phyloP scores from a whole-genome alignment of 2,888 invertebrate species.

The Theretra japonica region DNA sequence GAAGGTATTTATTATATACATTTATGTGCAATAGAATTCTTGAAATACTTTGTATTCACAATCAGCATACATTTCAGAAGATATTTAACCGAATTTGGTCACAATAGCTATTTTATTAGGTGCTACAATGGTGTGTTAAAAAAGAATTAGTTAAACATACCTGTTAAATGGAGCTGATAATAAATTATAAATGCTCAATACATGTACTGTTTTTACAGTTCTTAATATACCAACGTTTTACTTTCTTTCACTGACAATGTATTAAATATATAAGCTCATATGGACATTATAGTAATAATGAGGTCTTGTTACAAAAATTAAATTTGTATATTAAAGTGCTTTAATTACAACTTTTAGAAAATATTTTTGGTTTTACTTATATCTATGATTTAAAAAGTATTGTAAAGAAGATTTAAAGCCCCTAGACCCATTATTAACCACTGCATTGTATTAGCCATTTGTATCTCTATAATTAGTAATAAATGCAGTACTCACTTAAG shows the following conservation, averaged over 20 bases:
- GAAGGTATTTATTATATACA: slow-evolving; percentile 3
- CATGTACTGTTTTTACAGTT: background rate
- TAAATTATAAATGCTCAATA: background rate
- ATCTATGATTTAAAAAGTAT: no score
- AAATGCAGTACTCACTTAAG: no score
- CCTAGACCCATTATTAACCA: no score
- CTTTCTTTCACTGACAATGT: background rate
- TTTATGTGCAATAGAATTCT: slow-evolving; percentile 10
- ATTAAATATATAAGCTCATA: no score
- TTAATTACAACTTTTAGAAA: no score
- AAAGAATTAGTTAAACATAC: slow-evolving; percentile 16
- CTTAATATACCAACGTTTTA: background rate
- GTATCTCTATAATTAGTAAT: no score
- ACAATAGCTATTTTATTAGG: background rate
- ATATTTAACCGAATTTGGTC: background rate
- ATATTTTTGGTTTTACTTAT: no score
- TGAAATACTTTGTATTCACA: slow-evolving; percentile 17
- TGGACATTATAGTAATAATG: no score
- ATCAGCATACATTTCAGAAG: background rate
- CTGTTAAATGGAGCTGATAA: slow-evolving; percentile 1
- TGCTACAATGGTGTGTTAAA: background rate
- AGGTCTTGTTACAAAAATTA: no score
- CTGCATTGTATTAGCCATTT: no score
- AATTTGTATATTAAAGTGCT: no score
- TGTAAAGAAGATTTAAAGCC: no score